Evolutionary conservation across 2,113 vertebrate species (phyloP).

Genomic region (Pygathrix nemaeus): DNA sequence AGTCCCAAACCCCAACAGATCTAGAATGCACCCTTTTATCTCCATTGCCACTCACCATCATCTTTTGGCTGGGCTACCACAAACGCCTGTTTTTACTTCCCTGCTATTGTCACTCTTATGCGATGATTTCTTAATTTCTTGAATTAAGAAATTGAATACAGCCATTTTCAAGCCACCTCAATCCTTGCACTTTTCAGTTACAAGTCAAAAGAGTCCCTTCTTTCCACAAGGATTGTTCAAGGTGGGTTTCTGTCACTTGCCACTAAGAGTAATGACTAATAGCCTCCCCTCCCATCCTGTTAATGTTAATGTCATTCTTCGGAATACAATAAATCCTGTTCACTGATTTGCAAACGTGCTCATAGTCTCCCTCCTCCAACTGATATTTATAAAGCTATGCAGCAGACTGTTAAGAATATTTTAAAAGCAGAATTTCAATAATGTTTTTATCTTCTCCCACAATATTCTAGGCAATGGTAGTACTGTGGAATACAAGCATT

Average conservation of each 20-base stretch:
- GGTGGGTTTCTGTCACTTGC: neutral
- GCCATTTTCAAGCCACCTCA: neutral
- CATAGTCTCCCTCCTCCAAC: neutral
- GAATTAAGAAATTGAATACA: neutral
- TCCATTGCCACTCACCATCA: neutral
- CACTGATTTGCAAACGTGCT: neutral
- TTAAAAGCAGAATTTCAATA: conserved; percentile 10
- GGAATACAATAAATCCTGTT: neutral
- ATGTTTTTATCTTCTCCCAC: neutral
- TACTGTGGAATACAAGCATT: neutral
- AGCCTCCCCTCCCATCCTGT: neutral
- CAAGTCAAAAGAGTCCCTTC: neutral
- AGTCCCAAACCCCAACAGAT: neutral
- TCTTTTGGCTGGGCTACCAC: neutral
- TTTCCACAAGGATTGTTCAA: neutral
- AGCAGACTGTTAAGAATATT: neutral
- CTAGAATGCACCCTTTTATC: neutral
- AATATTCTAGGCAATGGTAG: neutral
- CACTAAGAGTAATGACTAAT: neutral
- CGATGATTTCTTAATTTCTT: neutral
- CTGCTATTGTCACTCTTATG: neutral
- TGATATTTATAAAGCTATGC: neutral
- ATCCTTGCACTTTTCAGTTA: neutral
- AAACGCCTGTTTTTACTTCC: neutral
- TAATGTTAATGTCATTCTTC: neutral